Base-by-base conservation (phyloP, 2,797 vertebrate species). In the Tauraco hartlaubi region DNA sequence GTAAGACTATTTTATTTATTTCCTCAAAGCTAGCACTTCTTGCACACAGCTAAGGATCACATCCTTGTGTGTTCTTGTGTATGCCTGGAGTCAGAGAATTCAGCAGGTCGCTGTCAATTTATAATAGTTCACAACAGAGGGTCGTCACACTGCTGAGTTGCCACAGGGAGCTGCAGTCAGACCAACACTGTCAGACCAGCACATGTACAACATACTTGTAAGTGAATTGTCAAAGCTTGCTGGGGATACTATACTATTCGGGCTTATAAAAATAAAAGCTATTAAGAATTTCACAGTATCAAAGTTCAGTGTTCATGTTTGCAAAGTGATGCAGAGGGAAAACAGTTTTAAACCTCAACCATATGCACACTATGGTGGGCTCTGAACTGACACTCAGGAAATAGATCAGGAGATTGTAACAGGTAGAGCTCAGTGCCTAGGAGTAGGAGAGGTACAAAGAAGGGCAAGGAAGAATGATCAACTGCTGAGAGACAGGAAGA, bases 1-100 rank as follows among this genome's bases (percentile, higher is more conserved):
- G 99, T 99, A 99, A 98, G 98, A 94, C 69, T 85, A 78, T 66
- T 93, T 92, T 66, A 75, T 96, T 97, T 95, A 88, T 96, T 90
- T 93, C 75, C 64, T 90, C 44, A 81, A 87, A 88, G 61, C 55
- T 92, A 90, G 46, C 61, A 21, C 72, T 82, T 88, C 61, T 64
- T 64, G 54, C 67, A 51, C 31, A 83, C 66, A 90, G 52, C 2
- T 39, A 66, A 81, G 67, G 48, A 77, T 69, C 46, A 31, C 81
- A 68, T 80, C 49, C 46, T 64, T 63, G 7, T 71, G 33, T 81
- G 51, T 81, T 88, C 63, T 46, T 66, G 41, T 55, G 26, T 75
- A 9, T 63, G 43, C 48, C 35, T 86, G 76, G 51, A 85, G 54
- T 43, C 49, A 62, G 68, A 15, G 4, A 61, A 76, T 68, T 77